Conservation (phyloP, 2,888 invertebrate genomes). For the Ypsolopha sequella region DNA sequence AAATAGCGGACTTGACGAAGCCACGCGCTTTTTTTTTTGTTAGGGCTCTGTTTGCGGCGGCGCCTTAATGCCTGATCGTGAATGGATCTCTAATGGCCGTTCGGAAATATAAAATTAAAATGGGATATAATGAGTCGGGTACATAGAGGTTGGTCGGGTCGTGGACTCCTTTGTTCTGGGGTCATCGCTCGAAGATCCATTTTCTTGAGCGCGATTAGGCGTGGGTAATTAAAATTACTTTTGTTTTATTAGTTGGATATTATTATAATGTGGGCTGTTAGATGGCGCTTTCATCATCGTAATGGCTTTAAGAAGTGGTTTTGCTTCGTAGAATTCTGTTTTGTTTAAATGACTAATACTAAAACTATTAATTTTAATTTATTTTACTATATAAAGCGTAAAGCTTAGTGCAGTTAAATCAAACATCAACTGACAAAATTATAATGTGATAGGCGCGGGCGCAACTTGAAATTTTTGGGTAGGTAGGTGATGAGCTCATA, state of each 20-base stretch:
- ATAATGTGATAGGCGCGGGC: too few species aligned
- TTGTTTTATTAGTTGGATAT: constrained; percentile 11
- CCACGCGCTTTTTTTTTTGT: constrained; percentile 22
- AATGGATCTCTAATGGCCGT: constrained; percentile 53
- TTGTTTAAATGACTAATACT: too few species aligned
- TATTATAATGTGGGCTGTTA: background rate
- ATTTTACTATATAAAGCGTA: too few species aligned
- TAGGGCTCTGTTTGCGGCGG: constrained; percentile 32
- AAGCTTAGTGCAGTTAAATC: too few species aligned
- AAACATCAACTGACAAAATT: too few species aligned
- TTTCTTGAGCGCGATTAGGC: constrained; percentile 16
- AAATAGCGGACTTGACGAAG: constrained; percentile 28
- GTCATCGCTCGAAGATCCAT: constrained; percentile 30
- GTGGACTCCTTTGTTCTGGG: constrained; percentile 43
- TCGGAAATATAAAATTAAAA: constrained; percentile 57
- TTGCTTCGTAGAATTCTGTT: background rate
- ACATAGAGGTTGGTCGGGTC: constrained; percentile 45
- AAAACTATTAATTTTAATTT: too few species aligned
- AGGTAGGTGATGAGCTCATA: too few species aligned
- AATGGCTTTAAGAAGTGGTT: constrained; percentile 16
- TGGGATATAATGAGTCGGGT: constrained; percentile 45
- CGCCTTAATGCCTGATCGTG: constrained; percentile 26
- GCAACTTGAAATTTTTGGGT: too few species aligned
- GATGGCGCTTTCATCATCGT: constrained; percentile 12
- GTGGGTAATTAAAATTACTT: constrained; percentile 42